A percentile compares a stretch with the other conserved stretches of the same genome.
phyloP scores from a whole-genome alignment of 2,797 vertebrate genomes.

The Martes flavigula region DNA sequence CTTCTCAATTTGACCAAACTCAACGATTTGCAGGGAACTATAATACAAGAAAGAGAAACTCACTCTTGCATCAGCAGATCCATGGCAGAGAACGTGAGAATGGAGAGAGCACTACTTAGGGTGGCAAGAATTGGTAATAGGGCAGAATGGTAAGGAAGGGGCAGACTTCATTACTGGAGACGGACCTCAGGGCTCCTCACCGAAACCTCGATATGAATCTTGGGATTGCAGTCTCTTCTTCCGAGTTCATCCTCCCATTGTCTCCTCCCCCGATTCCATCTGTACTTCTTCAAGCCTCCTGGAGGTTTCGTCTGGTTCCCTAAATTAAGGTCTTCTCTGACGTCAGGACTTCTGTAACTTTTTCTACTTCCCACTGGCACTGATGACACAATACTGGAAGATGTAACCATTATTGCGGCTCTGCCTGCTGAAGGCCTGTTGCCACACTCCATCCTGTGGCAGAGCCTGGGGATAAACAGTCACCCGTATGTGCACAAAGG shows the following conservation, averaged over 20 bases:
- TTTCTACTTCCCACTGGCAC: not conserved
- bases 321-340: not conserved
- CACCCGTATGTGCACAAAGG: not conserved
- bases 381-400: not conserved
- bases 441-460: not conserved
- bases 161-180: not conserved
- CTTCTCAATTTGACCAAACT: not conserved
- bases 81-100: too few species aligned
- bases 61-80: not conserved
- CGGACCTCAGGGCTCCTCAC: fast-evolving
- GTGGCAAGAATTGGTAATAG: not conserved
- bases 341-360: not conserved
- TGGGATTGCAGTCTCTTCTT: not conserved
- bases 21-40: not conserved
- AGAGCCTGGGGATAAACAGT: not conserved
- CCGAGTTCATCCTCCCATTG: not conserved
- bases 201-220: not conserved
- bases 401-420: not conserved
- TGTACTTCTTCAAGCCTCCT: not conserved
- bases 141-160: not conserved
- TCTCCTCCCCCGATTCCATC: not conserved
- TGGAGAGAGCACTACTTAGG: too few species aligned
- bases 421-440: not conserved
- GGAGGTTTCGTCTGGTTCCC: not conserved
- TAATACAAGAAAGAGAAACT: not conserved